A percentile compares a stretch with the other conserved stretches of the same genome.
phyloP scores from a whole-genome alignment of 1,140 invertebrate species.

The Apis florea region DNA sequence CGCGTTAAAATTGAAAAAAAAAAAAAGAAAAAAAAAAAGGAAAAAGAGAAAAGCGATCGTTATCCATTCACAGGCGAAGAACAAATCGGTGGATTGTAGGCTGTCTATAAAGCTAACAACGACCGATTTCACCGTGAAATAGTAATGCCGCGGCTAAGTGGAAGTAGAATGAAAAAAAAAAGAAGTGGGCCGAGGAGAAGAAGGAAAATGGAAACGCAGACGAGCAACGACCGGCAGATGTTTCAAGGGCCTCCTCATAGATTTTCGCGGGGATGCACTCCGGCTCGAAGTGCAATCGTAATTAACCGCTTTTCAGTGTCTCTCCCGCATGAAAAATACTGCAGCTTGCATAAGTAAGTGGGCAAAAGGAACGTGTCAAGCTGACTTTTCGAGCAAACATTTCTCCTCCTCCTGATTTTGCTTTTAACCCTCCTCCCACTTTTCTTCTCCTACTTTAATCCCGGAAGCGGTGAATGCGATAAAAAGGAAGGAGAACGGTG shows the following conservation, averaged over 20 bases:
- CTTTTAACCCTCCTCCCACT: constrained; percentile 11
- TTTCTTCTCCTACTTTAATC: constrained; percentile 14
- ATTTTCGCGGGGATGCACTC: constrained; percentile 53
- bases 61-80: neutral
- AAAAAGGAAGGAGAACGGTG: neutral
- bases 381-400: constrained; percentile 32
- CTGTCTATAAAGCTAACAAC: constrained; percentile 1
- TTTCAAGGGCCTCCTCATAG: constrained; percentile 47
- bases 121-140: constrained; percentile 22
- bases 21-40: neutral
- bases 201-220: constrained; percentile 29
- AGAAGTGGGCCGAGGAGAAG: neutral
- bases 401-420: constrained; percentile 24
- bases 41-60: neutral
- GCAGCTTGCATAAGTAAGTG: constrained; percentile 60
- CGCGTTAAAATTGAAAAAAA: neutral
- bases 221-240: constrained; percentile 41
- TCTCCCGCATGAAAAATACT: constrained; percentile 61
- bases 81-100: neutral
- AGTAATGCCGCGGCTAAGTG: constrained; percentile 22
- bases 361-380: constrained; percentile 54
- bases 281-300: constrained; percentile 62
- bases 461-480: neutral
- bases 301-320: constrained; percentile 67
- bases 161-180: constrained; percentile 28